phyloP scores from a whole-genome alignment of 2,888 invertebrate species.

The Amphipoea lucens region DNA sequence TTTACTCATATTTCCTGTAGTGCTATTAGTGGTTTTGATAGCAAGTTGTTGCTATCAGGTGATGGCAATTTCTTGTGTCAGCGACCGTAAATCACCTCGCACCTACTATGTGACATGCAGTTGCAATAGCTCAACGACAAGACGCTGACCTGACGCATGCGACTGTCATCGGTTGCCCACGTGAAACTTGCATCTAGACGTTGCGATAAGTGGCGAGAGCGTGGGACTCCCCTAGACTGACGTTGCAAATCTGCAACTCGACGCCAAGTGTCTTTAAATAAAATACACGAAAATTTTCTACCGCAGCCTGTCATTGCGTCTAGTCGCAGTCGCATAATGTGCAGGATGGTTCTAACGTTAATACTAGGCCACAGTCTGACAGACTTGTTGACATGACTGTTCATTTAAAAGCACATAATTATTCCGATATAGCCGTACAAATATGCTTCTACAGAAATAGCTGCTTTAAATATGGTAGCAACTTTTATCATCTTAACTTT shows the following conservation, averaged over 20 bases:
- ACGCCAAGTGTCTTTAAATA: not conserved
- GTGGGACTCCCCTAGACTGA: not conserved
- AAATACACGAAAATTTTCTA: not conserved
- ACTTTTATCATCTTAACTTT: not conserved
- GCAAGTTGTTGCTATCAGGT: constrained; percentile 47
- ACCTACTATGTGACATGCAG: not conserved
- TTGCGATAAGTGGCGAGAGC: not conserved
- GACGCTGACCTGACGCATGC: not conserved
- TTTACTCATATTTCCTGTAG: constrained; percentile 74
- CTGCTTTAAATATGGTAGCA: not conserved
- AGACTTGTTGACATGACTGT: not conserved
- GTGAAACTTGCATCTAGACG: not conserved
- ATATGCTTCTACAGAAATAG: not conserved
- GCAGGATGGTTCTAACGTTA: not conserved
- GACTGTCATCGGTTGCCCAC: not conserved
- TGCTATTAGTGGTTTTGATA: constrained; percentile 56
- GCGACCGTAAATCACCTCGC: not conserved
- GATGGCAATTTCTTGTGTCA: constrained; percentile 10
- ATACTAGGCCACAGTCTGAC: not conserved
- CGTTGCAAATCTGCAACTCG: not conserved
- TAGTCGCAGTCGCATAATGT: not conserved
- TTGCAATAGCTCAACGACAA: not conserved
- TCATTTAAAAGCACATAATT: not conserved
- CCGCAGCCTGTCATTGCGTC: not conserved
- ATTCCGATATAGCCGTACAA: not conserved